Evolutionary conservation across 2,888 invertebrate species (phyloP), one percentile per base, ranked within the genome.

Genomic region (Amblyjoppa proteus): DNA sequence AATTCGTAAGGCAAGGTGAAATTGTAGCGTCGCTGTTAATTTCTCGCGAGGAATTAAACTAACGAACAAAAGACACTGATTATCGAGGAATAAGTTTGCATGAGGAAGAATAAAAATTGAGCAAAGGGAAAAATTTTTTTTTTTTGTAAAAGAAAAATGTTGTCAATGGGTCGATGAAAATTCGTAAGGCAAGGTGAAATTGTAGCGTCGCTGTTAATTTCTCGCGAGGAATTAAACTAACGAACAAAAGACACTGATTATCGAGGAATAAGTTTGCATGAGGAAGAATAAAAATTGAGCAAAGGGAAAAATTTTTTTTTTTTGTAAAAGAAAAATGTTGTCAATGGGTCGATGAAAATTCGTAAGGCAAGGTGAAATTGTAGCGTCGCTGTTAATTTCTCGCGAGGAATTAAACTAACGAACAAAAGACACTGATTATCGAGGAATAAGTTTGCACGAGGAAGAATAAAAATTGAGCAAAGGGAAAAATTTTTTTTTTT

Each of bases 61-160:
- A 5, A 9, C 41, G 11, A 9, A 38, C 0, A 2, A 38, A 9
- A 38, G 7, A 38, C 9, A 38, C 38, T 9, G n/a, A 34, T 7
- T 51, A 70, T 70, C 7, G n/a, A 34, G 51, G 9, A 28, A 70
- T 31, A 31, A 70, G 16, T 70, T 70, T 51, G 20, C 20, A 70
- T 53, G 34, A 16, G 6, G 28, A 61, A 13, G 16, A 13, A 28
- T 58, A 7, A 5, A 34, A 34, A 34, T 20, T 20, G 20, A 20
- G 20, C 20, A 20, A 20, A 20, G 20, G 20, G 0, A 20, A 20
- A 20, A 20, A 20, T 0, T 20, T 20, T 0, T 20, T n/a, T 20
- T 20, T 20, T 20, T 20, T 20, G 20, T 20, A 20, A 20, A 20
- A 20, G 20, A 20, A 20, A 20, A 20, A 20, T 20, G 20, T 20